Percentiles rank a stretch among this genome's conserved stretches.
Evolutionary conservation across 2,797 vertebrate genomes (phyloP).

Genomic region (Micrastur ruficollis): DNA sequence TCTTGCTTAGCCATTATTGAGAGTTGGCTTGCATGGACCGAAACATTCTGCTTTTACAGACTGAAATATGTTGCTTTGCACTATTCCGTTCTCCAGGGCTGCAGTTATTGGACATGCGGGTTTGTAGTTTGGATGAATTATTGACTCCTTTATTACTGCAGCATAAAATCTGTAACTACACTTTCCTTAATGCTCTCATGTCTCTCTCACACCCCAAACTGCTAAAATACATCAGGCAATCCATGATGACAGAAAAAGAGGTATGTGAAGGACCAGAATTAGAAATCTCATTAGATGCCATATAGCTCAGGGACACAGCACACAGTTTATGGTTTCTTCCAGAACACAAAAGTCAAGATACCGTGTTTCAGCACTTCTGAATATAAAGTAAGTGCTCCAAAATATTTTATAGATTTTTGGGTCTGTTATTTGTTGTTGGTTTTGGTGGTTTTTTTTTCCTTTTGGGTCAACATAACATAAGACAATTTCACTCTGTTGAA

Average conservation of each 20-base stretch:
- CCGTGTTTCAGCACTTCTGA: background rate
- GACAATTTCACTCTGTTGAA: background rate
- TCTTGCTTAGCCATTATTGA: background rate
- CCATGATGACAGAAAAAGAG: background rate
- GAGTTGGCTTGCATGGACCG: background rate
- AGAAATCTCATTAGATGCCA: background rate
- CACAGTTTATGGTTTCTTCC: background rate
- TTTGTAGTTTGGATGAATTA: background rate
- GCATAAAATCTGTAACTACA: background rate
- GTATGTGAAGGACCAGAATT: background rate
- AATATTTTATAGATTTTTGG: background rate
- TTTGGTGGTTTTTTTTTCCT: background rate
- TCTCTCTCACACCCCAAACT: background rate
- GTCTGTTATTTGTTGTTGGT: rapidly evolving
- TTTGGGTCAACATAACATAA: background rate
- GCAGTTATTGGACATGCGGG: background rate
- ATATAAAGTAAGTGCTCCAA: background rate
- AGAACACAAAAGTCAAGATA: background rate
- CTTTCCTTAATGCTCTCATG: background rate
- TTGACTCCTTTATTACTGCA: background rate
- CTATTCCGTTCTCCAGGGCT: background rate
- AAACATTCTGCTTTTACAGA: background rate
- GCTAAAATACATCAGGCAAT: background rate
- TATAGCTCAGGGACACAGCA: background rate
- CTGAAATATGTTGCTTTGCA: background rate